phyloP scores from a whole-genome alignment of 2,113 vertebrate genomes.

The Psammodynastes pulverulentus region DNA sequence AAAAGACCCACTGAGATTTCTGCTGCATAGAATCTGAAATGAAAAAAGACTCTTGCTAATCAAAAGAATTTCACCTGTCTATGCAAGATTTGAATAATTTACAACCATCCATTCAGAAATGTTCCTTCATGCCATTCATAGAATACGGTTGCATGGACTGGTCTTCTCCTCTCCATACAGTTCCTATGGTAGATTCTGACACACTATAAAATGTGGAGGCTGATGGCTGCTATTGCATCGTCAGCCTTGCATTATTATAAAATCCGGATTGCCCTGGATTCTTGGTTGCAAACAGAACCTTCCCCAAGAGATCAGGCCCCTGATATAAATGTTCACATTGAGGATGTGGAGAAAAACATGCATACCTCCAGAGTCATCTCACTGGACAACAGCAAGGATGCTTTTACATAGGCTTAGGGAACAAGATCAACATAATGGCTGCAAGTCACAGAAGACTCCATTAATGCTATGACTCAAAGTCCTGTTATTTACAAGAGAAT shows the following conservation, averaged over 20 bases:
- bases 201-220: not conserved
- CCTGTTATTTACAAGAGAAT: not conserved
- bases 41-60: slow-evolving; percentile 9
- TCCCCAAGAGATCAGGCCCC: not conserved
- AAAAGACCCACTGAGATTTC: slow-evolving; percentile 80
- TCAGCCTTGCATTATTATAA: not conserved
- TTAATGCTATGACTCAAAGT: not conserved
- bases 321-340: not conserved
- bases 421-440: not conserved
- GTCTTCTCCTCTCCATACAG: not conserved
- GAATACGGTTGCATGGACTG: not conserved
- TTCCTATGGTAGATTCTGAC: not conserved
- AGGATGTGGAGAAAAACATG: not conserved
- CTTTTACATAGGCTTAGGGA: not conserved
- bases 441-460: not conserved
- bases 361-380: not conserved
- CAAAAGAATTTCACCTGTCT: not conserved
- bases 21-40: slow-evolving; percentile 78
- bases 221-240: not conserved
- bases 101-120: not conserved
- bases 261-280: not conserved
- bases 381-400: not conserved
- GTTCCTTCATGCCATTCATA: not conserved
- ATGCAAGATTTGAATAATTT: not conserved
- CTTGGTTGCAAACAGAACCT: not conserved